A percentile compares a stretch with the other conserved stretches of the same genome.
These are phyloP conservation scores for Gobiocypris rarus DNA, from an alignment of 2,113 vertebrate species.

Conservation along the genomic window DNA sequence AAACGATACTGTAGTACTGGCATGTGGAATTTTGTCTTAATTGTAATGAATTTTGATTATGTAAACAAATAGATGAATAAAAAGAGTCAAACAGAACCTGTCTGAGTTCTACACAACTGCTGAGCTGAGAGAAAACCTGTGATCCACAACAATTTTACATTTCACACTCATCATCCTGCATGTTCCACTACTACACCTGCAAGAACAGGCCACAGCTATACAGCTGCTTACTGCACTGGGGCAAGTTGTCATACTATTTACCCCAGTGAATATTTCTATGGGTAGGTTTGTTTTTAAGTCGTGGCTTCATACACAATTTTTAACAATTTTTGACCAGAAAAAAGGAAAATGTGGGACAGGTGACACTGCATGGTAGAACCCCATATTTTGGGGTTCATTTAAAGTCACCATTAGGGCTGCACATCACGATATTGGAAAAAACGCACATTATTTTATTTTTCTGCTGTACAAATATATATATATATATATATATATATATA, in stretches of 20 bases:
- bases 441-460: too few species aligned
- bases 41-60: neutral
- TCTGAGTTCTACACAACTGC: neutral
- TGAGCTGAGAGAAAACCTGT: neutral
- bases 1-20: neutral
- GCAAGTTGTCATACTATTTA: neutral
- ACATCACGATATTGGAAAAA: too few species aligned
- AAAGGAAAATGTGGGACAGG: neutral
- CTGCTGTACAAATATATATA: too few species aligned
- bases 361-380: neutral
- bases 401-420: neutral
- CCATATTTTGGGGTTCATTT: neutral
- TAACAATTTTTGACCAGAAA: neutral
- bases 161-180: neutral
- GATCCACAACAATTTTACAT: neutral
- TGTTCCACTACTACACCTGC: neutral
- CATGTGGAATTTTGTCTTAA: neutral
- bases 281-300: neutral
- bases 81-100: neutral
- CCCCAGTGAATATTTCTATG: neutral
- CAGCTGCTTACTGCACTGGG: neutral
- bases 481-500: too few species aligned
- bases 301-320: neutral
- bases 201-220: neutral
- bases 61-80: neutral